Evolutionary conservation across 1,140 invertebrate species (phyloP).

Genomic region (Cyclargus thomasi): DNA sequence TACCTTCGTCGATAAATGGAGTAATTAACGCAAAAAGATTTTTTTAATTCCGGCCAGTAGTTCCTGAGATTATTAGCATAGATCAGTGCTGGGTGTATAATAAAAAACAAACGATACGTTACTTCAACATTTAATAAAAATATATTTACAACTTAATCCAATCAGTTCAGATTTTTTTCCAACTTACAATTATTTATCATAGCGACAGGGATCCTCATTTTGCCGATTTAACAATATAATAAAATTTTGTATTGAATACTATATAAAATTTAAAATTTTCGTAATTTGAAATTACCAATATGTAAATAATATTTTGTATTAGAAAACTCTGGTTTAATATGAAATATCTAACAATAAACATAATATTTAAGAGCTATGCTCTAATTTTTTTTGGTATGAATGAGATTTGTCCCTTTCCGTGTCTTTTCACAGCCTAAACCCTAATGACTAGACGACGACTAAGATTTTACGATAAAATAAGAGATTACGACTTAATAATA

Average conservation of each 20-base stretch:
- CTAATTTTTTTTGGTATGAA: conserved; percentile 20
- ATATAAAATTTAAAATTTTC: no score
- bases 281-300: no score
- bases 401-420: conserved; percentile 27
- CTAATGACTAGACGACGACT: conserved; percentile 63
- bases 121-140: conserved; percentile 55
- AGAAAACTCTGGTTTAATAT: no score
- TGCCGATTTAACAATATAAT: not conserved
- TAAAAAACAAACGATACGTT: conserved; percentile 22
- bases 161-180: conserved; percentile 62
- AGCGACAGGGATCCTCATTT: conserved; percentile 1
- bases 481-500: conserved; percentile 12
- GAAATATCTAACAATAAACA: not conserved
- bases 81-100: conserved; percentile 19
- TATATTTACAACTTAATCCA: conserved; percentile 66
- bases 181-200: conserved; percentile 13
- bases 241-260: no score
- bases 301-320: no score
- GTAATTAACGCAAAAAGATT: no score
- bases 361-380: conserved; percentile 16
- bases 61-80: no score
- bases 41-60: no score
- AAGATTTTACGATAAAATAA: conserved; percentile 22
- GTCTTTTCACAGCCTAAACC: conserved; percentile 65
- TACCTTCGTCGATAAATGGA: no score